phyloP scores from a whole-genome alignment of 1,140 invertebrate species.

The Zaprionus ornatus region DNA sequence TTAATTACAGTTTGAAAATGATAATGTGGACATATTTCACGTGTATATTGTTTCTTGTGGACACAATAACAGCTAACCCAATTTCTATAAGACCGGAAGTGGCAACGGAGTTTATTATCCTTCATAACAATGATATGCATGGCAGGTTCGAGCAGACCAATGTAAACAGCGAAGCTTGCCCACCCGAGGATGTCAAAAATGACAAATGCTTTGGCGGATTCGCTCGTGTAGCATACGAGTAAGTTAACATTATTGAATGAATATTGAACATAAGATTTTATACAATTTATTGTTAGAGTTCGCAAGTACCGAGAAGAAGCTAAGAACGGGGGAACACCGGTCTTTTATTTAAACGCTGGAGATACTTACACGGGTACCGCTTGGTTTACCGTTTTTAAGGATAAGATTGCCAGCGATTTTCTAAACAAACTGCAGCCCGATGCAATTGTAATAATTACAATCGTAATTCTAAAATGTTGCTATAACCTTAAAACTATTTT shows the following conservation, averaged over 20 bases:
- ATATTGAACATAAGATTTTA: background rate
- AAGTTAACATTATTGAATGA: constrained; percentile 59
- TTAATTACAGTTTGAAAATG: constrained; percentile 37
- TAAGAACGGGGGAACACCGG: constrained; percentile 85
- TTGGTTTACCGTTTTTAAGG: constrained; percentile 92
- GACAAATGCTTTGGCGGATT: constrained; percentile 92
- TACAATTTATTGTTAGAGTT: constrained; percentile 80
- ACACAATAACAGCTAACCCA: constrained; percentile 36
- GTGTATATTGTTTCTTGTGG: background rate
- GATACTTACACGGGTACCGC: constrained; percentile 95
- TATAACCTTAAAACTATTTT: constrained; percentile 26
- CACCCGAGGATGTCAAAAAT: constrained; percentile 84
- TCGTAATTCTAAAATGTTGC: background rate
- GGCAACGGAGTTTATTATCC: constrained; percentile 86
- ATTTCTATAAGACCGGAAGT: constrained; percentile 23
- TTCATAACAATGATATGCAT: constrained; percentile 97
- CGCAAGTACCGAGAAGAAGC: constrained; percentile 85
- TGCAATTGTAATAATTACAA: constrained; percentile 89
- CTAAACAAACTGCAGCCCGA: constrained; percentile 91
- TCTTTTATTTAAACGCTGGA: constrained; percentile 92
- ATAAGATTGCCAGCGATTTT: constrained; percentile 89
- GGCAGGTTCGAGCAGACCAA: constrained; percentile 92
- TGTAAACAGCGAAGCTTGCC: constrained; percentile 87
- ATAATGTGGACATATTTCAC: background rate
- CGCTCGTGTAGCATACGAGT: constrained; percentile 88